Evolutionary conservation across 2,113 vertebrate species (phyloP), one percentile per base, ranked within the genome.

Genomic region (Burhinus oedicnemus): DNA sequence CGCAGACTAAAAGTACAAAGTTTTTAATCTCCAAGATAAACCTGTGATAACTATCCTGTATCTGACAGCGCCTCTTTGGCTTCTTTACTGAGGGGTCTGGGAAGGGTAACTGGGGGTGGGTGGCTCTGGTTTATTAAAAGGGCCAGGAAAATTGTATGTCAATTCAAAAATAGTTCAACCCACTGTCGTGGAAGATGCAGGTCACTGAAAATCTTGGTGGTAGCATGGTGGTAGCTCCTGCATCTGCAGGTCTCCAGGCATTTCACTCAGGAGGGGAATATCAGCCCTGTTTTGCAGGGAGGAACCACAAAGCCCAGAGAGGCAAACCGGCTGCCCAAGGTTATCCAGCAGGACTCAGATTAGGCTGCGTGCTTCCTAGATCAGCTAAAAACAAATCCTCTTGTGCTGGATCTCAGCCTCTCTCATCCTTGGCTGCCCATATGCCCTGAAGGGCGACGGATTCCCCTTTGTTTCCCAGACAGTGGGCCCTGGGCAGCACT

Each of bases 331-430:
- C 44, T 2, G 9, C 38, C 84, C 65, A 52, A 45, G 77, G 70
- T 87, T 75, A 79, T 66, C 84, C 69, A n/a, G 65, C 69, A 66
- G 91, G 61, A 88, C 71, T 34, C 6, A 0, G 94, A 45, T 82
- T 82, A 95, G 36, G 61, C 60, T 29, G 20, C 1, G 3, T 8
- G 11, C 44, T 36, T 65, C 61, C 74, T 9, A 11, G 6, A 75
- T 94, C 72, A 89, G 81, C 74, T 49, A 84, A 42, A 88, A 88
- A 78, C 11, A 95, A 96, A 97, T 97, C 87, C 84, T 93, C 87
- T 93, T 91, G 92, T 1, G 6, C 78, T 42, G 75, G 65, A 82
- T 51, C 74, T 71, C 79, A 62, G 61, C 57, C n/a, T 49, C 65
- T n/a, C 78, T 62, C 7, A 1, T 47, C 94, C 89, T 32, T 47